Conservation (phyloP, 2,888 invertebrate genomes). For the Carpatolechia fugitivella region DNA sequence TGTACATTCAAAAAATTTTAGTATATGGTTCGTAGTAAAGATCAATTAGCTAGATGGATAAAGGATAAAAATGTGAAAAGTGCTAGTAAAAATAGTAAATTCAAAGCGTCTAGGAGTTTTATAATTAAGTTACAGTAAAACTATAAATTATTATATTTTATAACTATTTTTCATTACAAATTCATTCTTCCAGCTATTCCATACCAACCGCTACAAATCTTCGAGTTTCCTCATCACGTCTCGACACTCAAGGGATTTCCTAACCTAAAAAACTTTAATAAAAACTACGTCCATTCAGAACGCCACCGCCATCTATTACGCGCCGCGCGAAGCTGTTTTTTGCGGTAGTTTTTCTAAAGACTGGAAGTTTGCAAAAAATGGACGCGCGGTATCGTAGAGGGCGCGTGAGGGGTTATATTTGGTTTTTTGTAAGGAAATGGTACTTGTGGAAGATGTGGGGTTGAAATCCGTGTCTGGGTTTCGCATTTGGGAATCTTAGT, state of each 20-base stretch:
- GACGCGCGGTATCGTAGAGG: constrained; percentile 37
- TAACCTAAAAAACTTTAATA: constrained; percentile 8
- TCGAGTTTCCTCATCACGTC: not conserved
- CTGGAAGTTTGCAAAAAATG: constrained; percentile 32
- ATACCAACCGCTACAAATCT: not conserved
- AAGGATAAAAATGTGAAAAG: no score
- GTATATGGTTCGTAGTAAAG: no score
- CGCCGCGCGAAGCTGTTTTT: constrained; percentile 43
- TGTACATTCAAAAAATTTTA: no score
- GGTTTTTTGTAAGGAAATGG: not conserved
- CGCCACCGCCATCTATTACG: constrained; percentile 47
- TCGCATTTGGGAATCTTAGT: not conserved
- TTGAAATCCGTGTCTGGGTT: not conserved
- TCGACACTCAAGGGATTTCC: constrained; percentile 13
- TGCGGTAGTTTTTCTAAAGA: constrained; percentile 37
- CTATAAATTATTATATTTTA: no score
- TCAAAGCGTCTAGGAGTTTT: no score
- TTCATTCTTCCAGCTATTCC: not conserved
- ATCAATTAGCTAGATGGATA: no score
- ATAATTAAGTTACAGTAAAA: no score
- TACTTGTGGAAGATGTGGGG: not conserved
- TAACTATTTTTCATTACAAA: not conserved
- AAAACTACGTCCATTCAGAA: constrained; percentile 27
- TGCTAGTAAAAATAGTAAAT: no score
- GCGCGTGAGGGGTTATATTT: constrained; percentile 33